Conservation (phyloP, 2,888 invertebrate species). For the Xylocampa areola region DNA sequence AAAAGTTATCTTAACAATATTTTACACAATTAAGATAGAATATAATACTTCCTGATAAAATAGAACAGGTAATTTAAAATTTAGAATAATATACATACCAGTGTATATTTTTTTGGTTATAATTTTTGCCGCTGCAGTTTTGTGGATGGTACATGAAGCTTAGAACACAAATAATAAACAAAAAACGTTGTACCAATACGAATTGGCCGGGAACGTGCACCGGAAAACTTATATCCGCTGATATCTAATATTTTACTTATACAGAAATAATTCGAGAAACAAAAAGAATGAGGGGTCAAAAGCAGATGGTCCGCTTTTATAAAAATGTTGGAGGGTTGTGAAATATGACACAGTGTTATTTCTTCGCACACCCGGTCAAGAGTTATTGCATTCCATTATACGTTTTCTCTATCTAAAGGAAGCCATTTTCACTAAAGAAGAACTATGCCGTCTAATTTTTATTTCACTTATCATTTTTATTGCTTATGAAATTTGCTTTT, state of each 20-base stretch:
- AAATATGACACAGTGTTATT: conserved; percentile 90
- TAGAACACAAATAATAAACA: conserved; percentile 44
- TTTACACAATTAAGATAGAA: too few relatives aligned
- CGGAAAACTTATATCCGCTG: conserved; percentile 70
- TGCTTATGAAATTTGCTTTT: conserved; percentile 50
- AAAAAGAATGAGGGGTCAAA: conserved; percentile 90
- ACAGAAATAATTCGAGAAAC: conserved; percentile 88
- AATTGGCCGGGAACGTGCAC: conserved; percentile 70
- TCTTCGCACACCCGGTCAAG: conserved; percentile 90
- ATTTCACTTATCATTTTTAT: conserved; percentile 81
- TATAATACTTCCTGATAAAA: too few relatives aligned
- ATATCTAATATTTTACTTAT: conserved; percentile 83
- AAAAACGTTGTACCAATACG: conserved; percentile 59
- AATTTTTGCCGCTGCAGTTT: not conserved
- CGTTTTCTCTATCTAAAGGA: conserved; percentile 89
- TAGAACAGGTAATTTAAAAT: too few relatives aligned
- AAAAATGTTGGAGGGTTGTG: conserved; percentile 90
- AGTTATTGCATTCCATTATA: conserved; percentile 90
- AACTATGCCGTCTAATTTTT: conserved; percentile 88
- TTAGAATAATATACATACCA: too few relatives aligned
- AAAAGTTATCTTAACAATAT: too few relatives aligned
- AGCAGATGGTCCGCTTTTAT: conserved; percentile 90
- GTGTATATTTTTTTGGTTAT: too few relatives aligned
- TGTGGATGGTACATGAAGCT: conserved; percentile 12
- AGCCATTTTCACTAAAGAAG: conserved; percentile 88